Evolutionary conservation across 2,888 invertebrate species (phyloP).

Genomic region (Beris morrisii): DNA sequence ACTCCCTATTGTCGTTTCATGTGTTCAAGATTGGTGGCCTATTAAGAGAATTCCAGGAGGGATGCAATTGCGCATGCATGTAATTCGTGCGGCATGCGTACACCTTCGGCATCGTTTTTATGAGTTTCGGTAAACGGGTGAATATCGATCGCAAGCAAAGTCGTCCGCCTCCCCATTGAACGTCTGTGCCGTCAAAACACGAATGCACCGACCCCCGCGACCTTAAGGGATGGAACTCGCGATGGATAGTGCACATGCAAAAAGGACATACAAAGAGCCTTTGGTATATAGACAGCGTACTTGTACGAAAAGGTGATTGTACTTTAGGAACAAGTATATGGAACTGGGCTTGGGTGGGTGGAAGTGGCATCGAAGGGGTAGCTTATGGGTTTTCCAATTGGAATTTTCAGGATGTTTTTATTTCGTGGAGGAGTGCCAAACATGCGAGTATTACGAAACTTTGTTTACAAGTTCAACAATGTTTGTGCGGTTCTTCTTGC

Average conservation of each 20-base stretch:
- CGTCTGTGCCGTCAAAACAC: no score
- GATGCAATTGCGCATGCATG: slow-evolving; percentile 26
- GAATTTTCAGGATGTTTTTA: not conserved
- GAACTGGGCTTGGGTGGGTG: not conserved
- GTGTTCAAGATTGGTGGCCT: slow-evolving; percentile 18
- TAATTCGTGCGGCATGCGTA: slow-evolving; percentile 3
- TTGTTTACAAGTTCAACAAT: slow-evolving; percentile 28
- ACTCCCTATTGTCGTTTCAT: not conserved
- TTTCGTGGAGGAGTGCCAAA: not conserved
- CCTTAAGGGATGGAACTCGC: no score
- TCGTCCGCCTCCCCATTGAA: not conserved
- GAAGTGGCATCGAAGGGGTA: no score
- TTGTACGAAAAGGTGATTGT: slow-evolving; percentile 20
- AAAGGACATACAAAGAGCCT: not conserved
- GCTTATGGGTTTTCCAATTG: not conserved
- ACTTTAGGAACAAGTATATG: slow-evolving; percentile 8
- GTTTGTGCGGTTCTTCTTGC: not conserved
- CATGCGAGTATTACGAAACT: slow-evolving; percentile 10
- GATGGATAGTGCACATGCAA: no score
- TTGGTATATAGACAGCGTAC: slow-evolving; percentile 2
- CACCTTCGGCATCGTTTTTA: not conserved
- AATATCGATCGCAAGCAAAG: slow-evolving; percentile 17
- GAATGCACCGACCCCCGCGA: no score
- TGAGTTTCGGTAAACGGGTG: slow-evolving; percentile 14
- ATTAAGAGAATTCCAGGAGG: slow-evolving; percentile 10